Percentiles rank a stretch among this genome's conserved stretches.
phyloP scores from a whole-genome alignment of 2,113 vertebrate species.

The Dipodomys spectabilis region DNA sequence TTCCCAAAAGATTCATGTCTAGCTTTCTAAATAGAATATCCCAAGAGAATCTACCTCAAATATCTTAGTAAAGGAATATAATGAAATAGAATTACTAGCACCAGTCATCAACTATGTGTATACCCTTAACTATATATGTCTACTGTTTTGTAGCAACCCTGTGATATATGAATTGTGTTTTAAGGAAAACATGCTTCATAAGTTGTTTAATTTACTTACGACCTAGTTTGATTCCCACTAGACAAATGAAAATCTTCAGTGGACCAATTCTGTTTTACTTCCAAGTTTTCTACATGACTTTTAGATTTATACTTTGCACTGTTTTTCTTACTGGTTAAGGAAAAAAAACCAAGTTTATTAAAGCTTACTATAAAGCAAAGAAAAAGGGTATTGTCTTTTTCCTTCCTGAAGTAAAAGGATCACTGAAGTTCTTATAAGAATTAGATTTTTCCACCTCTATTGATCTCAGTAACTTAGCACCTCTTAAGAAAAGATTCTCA shows the following conservation, averaged over 20 bases:
- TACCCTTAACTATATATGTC: neutral
- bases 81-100: neutral
- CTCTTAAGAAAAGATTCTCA: slow-evolving; percentile 13
- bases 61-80: neutral
- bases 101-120: neutral
- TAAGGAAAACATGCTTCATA: neutral
- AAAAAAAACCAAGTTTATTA: neutral
- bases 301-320: neutral
- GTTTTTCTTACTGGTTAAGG: neutral
- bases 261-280: neutral
- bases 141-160: neutral
- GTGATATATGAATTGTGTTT: neutral
- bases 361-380: slow-evolving; percentile 19
- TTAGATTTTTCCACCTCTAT: slow-evolving; percentile 6
- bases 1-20: neutral
- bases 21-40: neutral
- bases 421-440: neutral
- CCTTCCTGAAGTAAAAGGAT: slow-evolving; percentile 14
- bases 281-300: neutral
- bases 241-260: neutral
- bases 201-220: neutral
- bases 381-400: neutral
- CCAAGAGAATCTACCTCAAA: neutral
- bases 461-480: neutral
- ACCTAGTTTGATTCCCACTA: neutral